Evolutionary conservation across 2,888 invertebrate species (phyloP).

Genomic region (Desoria tigrina): DNA sequence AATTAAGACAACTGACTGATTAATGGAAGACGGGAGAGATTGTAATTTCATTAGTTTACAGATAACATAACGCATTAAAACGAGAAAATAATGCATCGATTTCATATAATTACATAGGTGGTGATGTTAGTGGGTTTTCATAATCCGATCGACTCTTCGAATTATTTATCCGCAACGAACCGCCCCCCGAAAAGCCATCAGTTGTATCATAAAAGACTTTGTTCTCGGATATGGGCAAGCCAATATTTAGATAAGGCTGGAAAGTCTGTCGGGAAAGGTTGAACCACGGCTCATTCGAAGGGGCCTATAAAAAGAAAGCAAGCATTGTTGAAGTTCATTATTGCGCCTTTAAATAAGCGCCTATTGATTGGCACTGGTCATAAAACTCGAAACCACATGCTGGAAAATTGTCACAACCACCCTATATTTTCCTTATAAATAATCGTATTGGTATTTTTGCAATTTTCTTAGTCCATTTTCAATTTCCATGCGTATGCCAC

Average conservation of each 20-base stretch:
- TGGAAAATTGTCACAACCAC: too few relatives aligned
- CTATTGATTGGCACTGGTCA: too few relatives aligned
- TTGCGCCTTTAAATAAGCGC: neutral
- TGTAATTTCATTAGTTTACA: constrained; percentile 3
- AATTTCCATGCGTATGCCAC: too few relatives aligned
- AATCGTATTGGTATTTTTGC: too few relatives aligned
- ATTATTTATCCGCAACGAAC: constrained; percentile 51
- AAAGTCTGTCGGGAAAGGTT: constrained; percentile 65
- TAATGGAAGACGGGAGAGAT: neutral
- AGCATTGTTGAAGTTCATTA: neutral
- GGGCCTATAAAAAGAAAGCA: constrained; percentile 14
- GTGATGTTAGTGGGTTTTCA: constrained; percentile 31
- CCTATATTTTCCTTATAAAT: too few relatives aligned
- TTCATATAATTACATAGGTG: constrained; percentile 35
- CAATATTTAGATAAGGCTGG: constrained; percentile 59
- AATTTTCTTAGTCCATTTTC: too few relatives aligned
- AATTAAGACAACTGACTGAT: neutral
- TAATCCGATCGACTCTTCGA: constrained; percentile 25
- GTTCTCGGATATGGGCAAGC: neutral
- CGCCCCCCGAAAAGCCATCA: constrained; percentile 54
- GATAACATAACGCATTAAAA: neutral
- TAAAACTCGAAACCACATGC: too few relatives aligned
- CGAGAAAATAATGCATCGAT: too few relatives aligned
- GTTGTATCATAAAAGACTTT: constrained; percentile 39
- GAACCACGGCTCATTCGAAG: constrained; percentile 60